phyloP scores from a whole-genome alignment of 2,888 invertebrate genomes.

The Hydroisotoma schaefferi region DNA sequence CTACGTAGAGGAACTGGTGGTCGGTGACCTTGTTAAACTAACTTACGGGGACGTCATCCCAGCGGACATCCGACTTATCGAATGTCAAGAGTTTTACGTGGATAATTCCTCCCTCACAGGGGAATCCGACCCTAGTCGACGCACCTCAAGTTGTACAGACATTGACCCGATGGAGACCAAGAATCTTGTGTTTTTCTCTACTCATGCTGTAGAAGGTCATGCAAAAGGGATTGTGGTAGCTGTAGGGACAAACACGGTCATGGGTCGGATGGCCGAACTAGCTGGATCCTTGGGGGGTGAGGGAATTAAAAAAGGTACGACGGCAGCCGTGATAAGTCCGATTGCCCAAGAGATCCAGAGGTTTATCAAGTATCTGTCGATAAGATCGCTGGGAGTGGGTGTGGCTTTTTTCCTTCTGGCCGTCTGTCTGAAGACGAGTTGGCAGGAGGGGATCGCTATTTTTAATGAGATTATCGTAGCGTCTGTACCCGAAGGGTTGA shows the following conservation, averaged over 20 bases:
- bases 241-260: slow-evolving; percentile 23
- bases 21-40: slow-evolving; percentile 31
- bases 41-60: slow-evolving; percentile 35
- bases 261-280: slow-evolving; percentile 25
- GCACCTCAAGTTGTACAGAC: slow-evolving; percentile 15
- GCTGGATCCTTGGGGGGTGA: not conserved
- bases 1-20: slow-evolving; percentile 21
- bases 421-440: slow-evolving; percentile 13
- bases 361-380: slow-evolving; percentile 19
- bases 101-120: slow-evolving; percentile 29
- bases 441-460: slow-evolving; percentile 25
- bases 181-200: slow-evolving; percentile 17
- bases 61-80: slow-evolving; percentile 29
- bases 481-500: slow-evolving; percentile 43
- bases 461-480: slow-evolving; percentile 41
- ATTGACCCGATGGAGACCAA: slow-evolving; percentile 20
- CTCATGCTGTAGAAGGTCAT: slow-evolving; percentile 17
- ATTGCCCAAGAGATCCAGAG: slow-evolving; percentile 24
- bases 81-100: slow-evolving; percentile 28
- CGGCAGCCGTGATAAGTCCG: slow-evolving; percentile 19
- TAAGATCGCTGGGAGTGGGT: slow-evolving; percentile 23
- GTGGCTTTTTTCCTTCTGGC: slow-evolving; percentile 18
- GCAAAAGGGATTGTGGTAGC: slow-evolving; percentile 30
- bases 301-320: slow-evolving; percentile 12
- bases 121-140: slow-evolving; percentile 16